These are phyloP conservation scores for Coleophora deauratella DNA, from an alignment of 2,888 invertebrate genomes.

Conservation along the genomic window DNA sequence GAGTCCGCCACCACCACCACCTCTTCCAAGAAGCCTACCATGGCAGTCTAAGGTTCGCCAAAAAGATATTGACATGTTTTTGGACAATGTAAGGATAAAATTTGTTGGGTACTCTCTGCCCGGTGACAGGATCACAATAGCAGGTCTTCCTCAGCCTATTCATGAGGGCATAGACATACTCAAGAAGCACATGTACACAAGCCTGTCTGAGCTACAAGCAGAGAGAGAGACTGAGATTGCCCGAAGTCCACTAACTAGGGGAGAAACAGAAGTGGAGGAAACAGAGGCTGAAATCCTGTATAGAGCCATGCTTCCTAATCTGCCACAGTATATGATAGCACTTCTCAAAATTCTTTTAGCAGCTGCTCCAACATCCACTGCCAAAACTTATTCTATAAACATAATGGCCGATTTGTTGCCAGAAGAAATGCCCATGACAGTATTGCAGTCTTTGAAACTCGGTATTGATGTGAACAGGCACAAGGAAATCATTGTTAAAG, in stretches of 20 bases:
- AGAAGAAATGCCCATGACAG: constrained; percentile 97
- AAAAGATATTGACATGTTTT: constrained; percentile 93
- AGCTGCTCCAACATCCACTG: constrained; percentile 99
- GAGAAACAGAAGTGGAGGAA: constrained; percentile 84
- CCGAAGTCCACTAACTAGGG: constrained; percentile 90
- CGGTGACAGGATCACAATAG: constrained; percentile 89
- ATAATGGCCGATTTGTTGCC: constrained; percentile 98
- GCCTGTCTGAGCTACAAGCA: constrained; percentile 93
- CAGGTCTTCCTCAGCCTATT: constrained; percentile 97
- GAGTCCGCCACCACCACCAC: constrained; percentile 62
- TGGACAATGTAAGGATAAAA: constrained; percentile 93
- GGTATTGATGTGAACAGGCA: constrained; percentile 98
- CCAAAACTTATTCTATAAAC: constrained; percentile 97
- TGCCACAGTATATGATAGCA: constrained; percentile 98
- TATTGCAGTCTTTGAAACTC: constrained; percentile 94
- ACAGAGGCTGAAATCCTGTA: constrained; percentile 93
- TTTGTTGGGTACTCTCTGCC: constrained; percentile 96
- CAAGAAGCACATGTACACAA: constrained; percentile 94
- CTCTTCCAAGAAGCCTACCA: constrained; percentile 80
- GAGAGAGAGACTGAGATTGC: constrained; percentile 93
- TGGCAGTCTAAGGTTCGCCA: constrained; percentile 98
- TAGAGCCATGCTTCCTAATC: constrained; percentile 94
- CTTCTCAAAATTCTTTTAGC: constrained; percentile 96
- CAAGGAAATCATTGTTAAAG: constrained; percentile 98
- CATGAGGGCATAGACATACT: constrained; percentile 95